Base-by-base conservation (phyloP, 1,140 invertebrate species). In the Mamestra configurata region DNA sequence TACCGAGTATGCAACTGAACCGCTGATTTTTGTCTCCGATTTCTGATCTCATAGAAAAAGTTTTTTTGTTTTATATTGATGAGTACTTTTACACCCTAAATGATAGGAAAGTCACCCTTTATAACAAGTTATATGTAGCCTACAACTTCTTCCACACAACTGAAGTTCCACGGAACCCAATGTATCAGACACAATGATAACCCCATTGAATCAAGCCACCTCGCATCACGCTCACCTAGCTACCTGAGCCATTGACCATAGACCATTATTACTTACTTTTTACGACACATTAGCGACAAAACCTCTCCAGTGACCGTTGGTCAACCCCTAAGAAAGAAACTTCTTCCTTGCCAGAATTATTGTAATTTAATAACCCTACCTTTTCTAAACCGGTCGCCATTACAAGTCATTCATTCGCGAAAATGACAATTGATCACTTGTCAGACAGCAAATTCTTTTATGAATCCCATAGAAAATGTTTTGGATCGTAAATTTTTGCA, bases 381-480 rank as follows among this genome's bases (percentile, higher is more conserved):
- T 66, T 31, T 84, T 77, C 78, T 61, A 70, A 79, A 87, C 88
- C 84, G 68, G 85, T 80, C 57, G 37, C 79, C 79, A 90, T 90
- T 88, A 88, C 80, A 66, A 79, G 22, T 80, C 79, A 92, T 91
- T 90, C 90, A 89, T 59, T 89, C 81, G 89, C 85, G 78, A 92
- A 87, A 88, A 87, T 90, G 83, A 73, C 91, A 92, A 94, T 90
- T 89, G 91, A 89, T 91, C 90, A 92, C 89, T 93, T 92, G 90
- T 90, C 87, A 88, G 27, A 85, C 78, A 82, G 77, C 88, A 86
- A 91, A 91, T 84, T 88, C 79, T 82, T 85, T 82, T 81, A 81
- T 83, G 61, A 55, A 6, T 6, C 20, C 64, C 61, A 55, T 73
- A 40, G 75, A 86, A 88, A 88, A 83, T 94, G 84, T 94, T 94